Evolutionary conservation across 1,140 invertebrate genomes (phyloP).

Genomic region (Zaprionus davidi): DNA sequence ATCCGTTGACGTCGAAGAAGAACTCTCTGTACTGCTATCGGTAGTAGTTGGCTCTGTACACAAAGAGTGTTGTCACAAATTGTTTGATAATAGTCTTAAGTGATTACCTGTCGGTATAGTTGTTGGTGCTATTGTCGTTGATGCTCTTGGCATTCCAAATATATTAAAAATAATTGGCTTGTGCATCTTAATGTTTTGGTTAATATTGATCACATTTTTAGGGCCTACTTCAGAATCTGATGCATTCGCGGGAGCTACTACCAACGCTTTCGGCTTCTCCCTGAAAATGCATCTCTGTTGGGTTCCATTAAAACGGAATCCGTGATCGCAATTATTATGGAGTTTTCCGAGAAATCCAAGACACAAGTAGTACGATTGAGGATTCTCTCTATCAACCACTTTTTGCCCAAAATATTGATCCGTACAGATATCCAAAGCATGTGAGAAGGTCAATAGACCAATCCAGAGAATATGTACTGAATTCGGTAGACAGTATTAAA

Average conservation of each 20-base stretch:
- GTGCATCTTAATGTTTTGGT: constrained; percentile 29
- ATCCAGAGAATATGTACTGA: constrained; percentile 23
- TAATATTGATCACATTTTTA: constrained; percentile 33
- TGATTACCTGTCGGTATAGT: constrained; percentile 9
- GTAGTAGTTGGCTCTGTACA: constrained; percentile 7
- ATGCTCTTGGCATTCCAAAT: constrained; percentile 10
- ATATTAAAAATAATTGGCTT: constrained; percentile 42
- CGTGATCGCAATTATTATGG: constrained; percentile 13
- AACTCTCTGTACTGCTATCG: neutral
- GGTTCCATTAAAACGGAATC: constrained; percentile 18
- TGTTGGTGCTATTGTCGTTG: neutral
- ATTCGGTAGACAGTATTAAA: neutral
- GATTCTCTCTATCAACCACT: constrained; percentile 10
- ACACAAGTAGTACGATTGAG: constrained; percentile 30
- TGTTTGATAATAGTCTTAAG: neutral
- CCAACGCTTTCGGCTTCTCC: neutral
- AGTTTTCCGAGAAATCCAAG: constrained; percentile 31
- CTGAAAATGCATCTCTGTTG: constrained; percentile 26
- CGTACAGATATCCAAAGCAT: constrained; percentile 17
- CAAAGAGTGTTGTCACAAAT: neutral
- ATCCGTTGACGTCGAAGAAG: neutral
- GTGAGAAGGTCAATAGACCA: constrained; percentile 17
- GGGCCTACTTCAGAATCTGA: neutral
- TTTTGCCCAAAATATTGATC: constrained; percentile 30
- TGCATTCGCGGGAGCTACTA: neutral